These are phyloP conservation scores for Papilio gigon DNA, from an alignment of 2,888 invertebrate genomes.

Conservation along the genomic window DNA sequence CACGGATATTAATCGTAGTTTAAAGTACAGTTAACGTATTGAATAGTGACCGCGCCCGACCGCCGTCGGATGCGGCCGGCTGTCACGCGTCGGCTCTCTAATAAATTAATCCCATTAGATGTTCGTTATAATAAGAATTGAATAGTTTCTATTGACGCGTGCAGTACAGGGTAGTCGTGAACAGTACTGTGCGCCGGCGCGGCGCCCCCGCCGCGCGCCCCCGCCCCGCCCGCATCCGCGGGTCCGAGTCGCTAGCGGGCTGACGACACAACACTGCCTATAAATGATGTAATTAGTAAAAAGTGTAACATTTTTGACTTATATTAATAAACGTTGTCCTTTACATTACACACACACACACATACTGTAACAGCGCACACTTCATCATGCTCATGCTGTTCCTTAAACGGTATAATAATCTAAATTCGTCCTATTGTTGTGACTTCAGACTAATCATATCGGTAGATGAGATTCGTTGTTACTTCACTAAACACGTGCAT, in stretches of 20 bases:
- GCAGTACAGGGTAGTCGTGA: conserved; percentile 82
- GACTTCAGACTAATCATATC: neutral
- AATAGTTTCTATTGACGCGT: conserved; percentile 78
- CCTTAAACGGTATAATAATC: neutral
- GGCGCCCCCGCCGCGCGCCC: conserved; percentile 62
- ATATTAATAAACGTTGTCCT: conserved; percentile 28
- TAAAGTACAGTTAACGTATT: conserved; percentile 51
- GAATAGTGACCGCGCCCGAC: conserved; percentile 46
- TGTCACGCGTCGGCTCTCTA: conserved; percentile 53
- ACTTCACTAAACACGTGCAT: neutral
- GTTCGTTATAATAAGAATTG: conserved; percentile 73
- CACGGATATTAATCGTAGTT: conserved; percentile 71
- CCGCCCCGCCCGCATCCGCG: conserved; percentile 49
- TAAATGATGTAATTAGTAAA: conserved; percentile 8
- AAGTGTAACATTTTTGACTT: conserved; percentile 5
- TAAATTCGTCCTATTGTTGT: conserved; percentile 18
- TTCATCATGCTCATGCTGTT: neutral
- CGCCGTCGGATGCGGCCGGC: conserved; percentile 50
- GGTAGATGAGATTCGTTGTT: neutral
- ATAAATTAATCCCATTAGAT: conserved; percentile 68
- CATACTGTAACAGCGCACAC: neutral
- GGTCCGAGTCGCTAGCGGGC: conserved; percentile 19
- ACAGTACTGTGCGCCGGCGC: conserved; percentile 74
- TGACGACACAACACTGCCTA: conserved; percentile 34
- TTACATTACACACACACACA: too few relatives aligned